Evolutionary conservation across 1,140 invertebrate species (phyloP), one percentile per base, ranked within the genome.

Genomic region (Saccostrea cuccullata): DNA sequence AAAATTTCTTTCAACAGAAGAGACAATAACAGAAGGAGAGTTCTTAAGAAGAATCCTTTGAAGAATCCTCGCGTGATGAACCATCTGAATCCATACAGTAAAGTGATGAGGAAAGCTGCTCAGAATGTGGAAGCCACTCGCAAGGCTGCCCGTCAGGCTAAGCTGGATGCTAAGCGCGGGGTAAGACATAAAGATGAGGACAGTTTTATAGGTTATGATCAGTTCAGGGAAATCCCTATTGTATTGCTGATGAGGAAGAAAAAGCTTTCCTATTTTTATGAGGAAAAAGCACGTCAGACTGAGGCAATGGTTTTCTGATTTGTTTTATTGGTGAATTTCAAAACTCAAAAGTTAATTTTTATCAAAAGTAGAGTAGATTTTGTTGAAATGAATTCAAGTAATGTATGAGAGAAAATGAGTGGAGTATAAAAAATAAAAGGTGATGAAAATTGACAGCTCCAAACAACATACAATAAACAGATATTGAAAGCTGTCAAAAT

Each of bases 1-100:
- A 58, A 67, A 26, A 23, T 12, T 85, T 67, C 58, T 13, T 77
- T 85, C 93, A 91, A 11, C 89, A 94, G 93, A 84, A 91, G 91
- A 58, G 60, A 91, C 12, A 91, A 89, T 83, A 91, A 89, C 77
- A 91, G 91, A 23, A 92, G 95, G 84, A 91, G 93, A 6, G 89
- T 94, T 86, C 96, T 98, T 92, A 99, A 99, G 95, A 96, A 98
- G 91, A 99, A 99, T 95, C 99, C 99, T 90, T 95, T 99, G 93
- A 97, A 96, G 93, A 99, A 99, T 94, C 96, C 96, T 13, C 96
- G 97, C 88, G 97, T 98, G 5, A 97, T 99, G 97, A 95, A 97
- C 87, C 96, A 97, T 92, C 96, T 99, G 70, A 99, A 99, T 95
- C 99, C 99, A 9, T 94, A 94, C 90, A 91, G 91, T 87, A 92